Evolutionary conservation across 2,888 invertebrate genomes (phyloP).

Genomic region (Chirona hameri): DNA sequence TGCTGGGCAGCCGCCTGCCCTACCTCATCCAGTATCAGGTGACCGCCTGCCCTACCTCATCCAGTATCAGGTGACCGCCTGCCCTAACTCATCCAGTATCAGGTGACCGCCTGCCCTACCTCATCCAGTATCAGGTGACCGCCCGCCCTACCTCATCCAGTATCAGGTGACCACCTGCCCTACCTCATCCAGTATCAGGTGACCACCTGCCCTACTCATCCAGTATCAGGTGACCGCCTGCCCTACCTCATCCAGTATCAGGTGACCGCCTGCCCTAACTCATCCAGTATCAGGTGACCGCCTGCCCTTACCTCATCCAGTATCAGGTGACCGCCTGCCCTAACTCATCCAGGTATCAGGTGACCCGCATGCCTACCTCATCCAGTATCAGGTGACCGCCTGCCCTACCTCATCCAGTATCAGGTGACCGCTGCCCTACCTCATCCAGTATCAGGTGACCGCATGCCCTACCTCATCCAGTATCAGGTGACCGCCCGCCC

Average conservation of each 20-base stretch:
- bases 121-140: background rate
- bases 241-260: conserved; percentile 40
- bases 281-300: too few relatives aligned
- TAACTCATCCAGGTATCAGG: too few relatives aligned
- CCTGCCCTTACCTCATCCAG: conserved; percentile 38
- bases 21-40: conserved; percentile 40
- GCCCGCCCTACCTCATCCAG: conserved; percentile 39
- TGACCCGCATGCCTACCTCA: conserved; percentile 39
- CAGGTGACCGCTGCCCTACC: too few relatives aligned
- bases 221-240: conserved; percentile 30
- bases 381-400: conserved; percentile 37
- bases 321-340: conserved; percentile 37
- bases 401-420: too few relatives aligned
- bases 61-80: conserved; percentile 30
- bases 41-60: too few relatives aligned
- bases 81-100: conserved; percentile 39
- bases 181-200: background rate
- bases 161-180: conserved; percentile 37
- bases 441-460: too few relatives aligned
- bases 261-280: conserved; percentile 28
- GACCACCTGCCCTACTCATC: conserved; percentile 35
- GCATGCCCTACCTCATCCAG: too few relatives aligned
- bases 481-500: conserved; percentile 39
- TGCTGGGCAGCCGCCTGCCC: conserved; percentile 39
- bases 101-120: conserved; percentile 32